Percentiles rank a stretch among this genome's conserved stretches.
phyloP scores from a whole-genome alignment of 2,797 vertebrate genomes.

The Tapirus indicus region DNA sequence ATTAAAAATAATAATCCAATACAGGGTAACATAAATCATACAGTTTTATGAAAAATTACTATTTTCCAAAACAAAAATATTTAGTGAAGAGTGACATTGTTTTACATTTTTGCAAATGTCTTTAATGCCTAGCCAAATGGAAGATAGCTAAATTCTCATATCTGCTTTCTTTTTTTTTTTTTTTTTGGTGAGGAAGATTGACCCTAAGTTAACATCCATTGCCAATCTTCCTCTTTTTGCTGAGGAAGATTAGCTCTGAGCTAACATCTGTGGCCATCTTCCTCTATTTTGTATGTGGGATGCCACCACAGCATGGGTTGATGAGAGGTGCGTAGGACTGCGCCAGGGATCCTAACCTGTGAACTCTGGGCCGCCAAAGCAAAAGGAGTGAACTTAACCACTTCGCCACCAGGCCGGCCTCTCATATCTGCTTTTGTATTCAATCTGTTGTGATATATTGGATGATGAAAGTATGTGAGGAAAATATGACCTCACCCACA shows the following conservation, averaged over 20 bases:
- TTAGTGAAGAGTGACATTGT: neutral
- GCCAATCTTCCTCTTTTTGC: too few relatives aligned
- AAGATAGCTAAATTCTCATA: neutral
- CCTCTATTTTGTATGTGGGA: too few relatives aligned
- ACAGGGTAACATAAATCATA: neutral
- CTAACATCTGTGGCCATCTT: too few relatives aligned
- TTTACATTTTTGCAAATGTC: neutral
- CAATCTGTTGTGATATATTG: neutral
- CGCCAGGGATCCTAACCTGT: too few relatives aligned
- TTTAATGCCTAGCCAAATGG: neutral
- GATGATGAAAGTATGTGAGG: neutral
- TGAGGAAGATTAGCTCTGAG: too few relatives aligned
- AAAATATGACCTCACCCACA: neutral
- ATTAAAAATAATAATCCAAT: conserved; percentile 44
- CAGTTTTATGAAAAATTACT: conserved; percentile 21
- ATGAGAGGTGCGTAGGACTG: too few relatives aligned
- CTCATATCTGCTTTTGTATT: neutral
- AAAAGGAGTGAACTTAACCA: too few relatives aligned
- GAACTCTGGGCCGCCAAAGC: too few relatives aligned
- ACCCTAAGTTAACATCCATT: too few relatives aligned
- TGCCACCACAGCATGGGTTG: too few relatives aligned
- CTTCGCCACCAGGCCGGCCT: too few relatives aligned
- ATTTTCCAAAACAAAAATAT: neutral
- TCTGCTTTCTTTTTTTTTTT: neutral
- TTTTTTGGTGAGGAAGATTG: too few relatives aligned